Evolutionary conservation across 2,113 vertebrate species (phyloP).

Genomic region (Pao palembangensis): DNA sequence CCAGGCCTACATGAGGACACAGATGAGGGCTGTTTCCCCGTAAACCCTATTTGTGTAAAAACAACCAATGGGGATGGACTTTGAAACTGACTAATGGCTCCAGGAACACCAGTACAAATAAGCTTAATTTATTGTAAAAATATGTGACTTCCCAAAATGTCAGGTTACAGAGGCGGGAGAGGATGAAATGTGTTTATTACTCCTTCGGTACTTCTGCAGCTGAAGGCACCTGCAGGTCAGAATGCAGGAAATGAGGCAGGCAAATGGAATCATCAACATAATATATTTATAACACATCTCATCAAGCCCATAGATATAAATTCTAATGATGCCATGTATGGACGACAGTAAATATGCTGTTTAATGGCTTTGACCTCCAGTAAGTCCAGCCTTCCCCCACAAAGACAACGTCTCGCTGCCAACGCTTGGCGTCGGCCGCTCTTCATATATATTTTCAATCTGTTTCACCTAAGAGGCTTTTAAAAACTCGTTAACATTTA

Average conservation of each 20-base stretch:
- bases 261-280: slow-evolving; percentile 41
- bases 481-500: slow-evolving; percentile 67
- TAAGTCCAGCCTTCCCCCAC: slow-evolving; percentile 12
- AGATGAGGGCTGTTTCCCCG: too few species aligned
- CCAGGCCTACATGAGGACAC: background rate
- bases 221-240: slow-evolving; percentile 43
- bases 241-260: slow-evolving; percentile 41
- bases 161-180: background rate
- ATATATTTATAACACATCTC: slow-evolving; percentile 54
- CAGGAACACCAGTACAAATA: background rate
- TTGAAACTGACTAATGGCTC: too few species aligned
- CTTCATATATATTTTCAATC: slow-evolving; percentile 59
- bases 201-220: background rate
- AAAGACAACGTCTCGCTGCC: slow-evolving; percentile 9
- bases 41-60: too few species aligned
- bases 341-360: slow-evolving; percentile 41
- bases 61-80: too few species aligned
- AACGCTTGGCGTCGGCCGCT: slow-evolving; percentile 17
- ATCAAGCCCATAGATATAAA: slow-evolving; percentile 50
- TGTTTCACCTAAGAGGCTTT: slow-evolving; percentile 61
- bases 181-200: background rate
- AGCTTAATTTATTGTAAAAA: background rate
- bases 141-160: background rate
- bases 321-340: slow-evolving; percentile 44
- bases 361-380: slow-evolving; percentile 22